A percentile compares a stretch with the other conserved stretches of the same genome.
Conservation (phyloP, 2,888 invertebrate species). For the Xestoiulus laeticollis region DNA sequence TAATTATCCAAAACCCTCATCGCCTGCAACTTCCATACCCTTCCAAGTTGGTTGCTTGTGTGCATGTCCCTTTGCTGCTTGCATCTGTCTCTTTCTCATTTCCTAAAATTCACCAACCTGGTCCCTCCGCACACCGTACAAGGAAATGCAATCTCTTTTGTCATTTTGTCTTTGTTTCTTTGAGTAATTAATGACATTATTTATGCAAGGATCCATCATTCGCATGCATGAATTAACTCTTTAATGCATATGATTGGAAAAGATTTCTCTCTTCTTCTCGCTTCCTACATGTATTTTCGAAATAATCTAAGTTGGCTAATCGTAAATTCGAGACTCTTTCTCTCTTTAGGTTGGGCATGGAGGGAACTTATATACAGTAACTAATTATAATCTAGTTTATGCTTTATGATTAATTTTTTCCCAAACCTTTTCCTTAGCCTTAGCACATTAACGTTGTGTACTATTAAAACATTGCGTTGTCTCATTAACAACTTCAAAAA, state of each 20-base stretch:
- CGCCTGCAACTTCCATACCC: conserved; percentile 15
- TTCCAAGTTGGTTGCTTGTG: neutral
- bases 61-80: neutral
- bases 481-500: too few species aligned
- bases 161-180: conserved; percentile 49
- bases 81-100: conserved; percentile 30
- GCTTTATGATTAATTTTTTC: too few species aligned
- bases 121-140: conserved; percentile 28
- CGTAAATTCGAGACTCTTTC: neutral
- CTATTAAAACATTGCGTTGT: too few species aligned
- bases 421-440: too few species aligned
- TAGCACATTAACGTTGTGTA: too few species aligned
- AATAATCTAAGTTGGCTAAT: neutral
- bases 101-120: conserved; percentile 38
- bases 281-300: conserved; percentile 25
- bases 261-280: conserved; percentile 23
- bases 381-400: too few species aligned
- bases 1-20: conserved; percentile 28
- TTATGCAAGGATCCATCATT: conserved; percentile 49
- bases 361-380: neutral
- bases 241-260: conserved; percentile 47
- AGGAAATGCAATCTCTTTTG: conserved; percentile 47
- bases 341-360: neutral
- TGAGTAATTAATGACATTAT: conserved; percentile 49
- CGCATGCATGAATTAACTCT: conserved; percentile 40